Evolutionary conservation across 2,797 vertebrate species (phyloP).

Genomic region (Gorsachius magnificus): DNA sequence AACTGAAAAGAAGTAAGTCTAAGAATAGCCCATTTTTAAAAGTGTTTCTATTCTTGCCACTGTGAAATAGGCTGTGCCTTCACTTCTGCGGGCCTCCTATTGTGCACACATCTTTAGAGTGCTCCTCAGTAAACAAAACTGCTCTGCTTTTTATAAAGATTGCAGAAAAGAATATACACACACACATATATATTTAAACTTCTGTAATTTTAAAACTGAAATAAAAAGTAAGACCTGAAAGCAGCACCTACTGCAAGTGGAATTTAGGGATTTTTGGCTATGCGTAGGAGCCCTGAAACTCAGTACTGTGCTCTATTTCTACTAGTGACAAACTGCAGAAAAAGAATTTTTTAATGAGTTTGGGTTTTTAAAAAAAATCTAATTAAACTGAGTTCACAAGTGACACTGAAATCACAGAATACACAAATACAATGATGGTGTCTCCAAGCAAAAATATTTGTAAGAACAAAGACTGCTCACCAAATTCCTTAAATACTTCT

Average conservation of each 20-base stretch:
- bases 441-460: conserved; percentile 55
- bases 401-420: background rate
- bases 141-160: background rate
- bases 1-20: background rate
- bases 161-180: background rate
- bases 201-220: background rate
- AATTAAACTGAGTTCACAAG: conserved; percentile 28
- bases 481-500: conserved; percentile 59
- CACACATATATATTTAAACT: background rate
- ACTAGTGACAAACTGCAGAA: background rate
- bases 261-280: background rate
- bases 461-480: conserved; percentile 43
- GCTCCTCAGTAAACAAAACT: background rate
- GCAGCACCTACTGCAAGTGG: background rate
- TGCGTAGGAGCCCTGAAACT: background rate
- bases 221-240: background rate
- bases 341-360: background rate
- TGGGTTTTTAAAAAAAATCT: background rate
- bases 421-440: background rate
- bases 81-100: background rate
- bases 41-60: conserved; percentile 23
- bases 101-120: background rate
- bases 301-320: conserved; percentile 14
- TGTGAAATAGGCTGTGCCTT: conserved; percentile 2
- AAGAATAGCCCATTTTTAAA: background rate